Evolutionary conservation across 2,113 vertebrate species (phyloP).

Genomic region (Anhinga rufa): DNA sequence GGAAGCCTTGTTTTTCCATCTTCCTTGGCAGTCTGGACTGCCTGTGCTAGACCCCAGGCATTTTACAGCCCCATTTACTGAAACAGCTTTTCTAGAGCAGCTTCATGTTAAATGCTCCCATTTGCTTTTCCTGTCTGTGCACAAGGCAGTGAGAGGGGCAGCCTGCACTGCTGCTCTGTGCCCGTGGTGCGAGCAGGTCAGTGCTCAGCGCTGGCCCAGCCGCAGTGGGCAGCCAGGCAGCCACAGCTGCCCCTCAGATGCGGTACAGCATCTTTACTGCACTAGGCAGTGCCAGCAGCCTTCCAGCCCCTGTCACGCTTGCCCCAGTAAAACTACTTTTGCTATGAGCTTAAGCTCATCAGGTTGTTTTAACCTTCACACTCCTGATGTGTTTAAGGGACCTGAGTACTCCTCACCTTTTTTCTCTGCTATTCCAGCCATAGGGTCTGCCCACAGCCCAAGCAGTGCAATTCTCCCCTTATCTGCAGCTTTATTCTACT

Average conservation of each 20-base stretch:
- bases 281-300: neutral
- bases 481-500: neutral
- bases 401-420: neutral
- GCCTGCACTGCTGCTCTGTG: neutral
- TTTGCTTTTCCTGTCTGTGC: neutral
- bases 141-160: neutral
- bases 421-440: neutral
- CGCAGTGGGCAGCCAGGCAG: neutral
- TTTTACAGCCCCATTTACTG: neutral
- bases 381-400: neutral
- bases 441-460: neutral
- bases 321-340: neutral
- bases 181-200: rapidly evolving
- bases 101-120: neutral
- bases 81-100: neutral
- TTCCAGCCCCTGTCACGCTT: neutral
- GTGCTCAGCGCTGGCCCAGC: neutral
- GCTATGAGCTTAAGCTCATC: neutral
- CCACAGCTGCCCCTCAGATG: rapidly evolving
- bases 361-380: neutral
- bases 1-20: neutral
- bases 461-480: neutral
- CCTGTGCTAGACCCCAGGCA: neutral
- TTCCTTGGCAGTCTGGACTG: neutral
- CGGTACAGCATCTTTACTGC: rapidly evolving